Base-by-base conservation (phyloP, 2,113 vertebrate genomes). In the Sorex fumeus region DNA sequence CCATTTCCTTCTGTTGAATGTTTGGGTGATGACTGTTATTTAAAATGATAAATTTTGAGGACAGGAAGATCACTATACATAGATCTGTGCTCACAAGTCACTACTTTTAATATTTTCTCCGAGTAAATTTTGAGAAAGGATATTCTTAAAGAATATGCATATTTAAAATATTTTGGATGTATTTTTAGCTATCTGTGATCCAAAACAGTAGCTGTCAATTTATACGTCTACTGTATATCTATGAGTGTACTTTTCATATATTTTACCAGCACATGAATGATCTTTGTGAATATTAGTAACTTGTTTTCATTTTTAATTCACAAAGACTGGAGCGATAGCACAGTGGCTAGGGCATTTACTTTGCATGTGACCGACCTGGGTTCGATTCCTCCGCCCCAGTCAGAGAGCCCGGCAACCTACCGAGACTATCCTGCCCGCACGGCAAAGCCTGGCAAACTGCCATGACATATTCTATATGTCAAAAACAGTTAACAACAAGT, bases 271-370 rank as follows among this genome's bases (percentile, higher is more conserved):
- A 43, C 77, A 86, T 12, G 72, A 2, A 30, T 64, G 2, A 11
- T 69, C 15, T 85, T 57, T 66, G 43, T 82, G 70, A 95, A 27
- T 91, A 70, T 60, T 64, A 75, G 34, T 64, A 80, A 57, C 21
- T 60, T 71, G 43, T 60, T 90, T 80, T 87, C 30, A 77, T 94
- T 86, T 32, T 32, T n/a, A n/a, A n/a, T n/a, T n/a, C n/a, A n/a
- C n/a, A n/a, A n/a, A n/a, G n/a, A n/a, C n/a, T n/a, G n/a, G n/a
- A n/a, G n/a, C n/a, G n/a, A n/a, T n/a, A n/a, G n/a, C n/a, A n/a
- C n/a, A n/a, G n/a, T n/a, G n/a, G n/a, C n/a, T n/a, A n/a, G n/a
- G n/a, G n/a, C n/a, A n/a, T n/a, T n/a, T n/a, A n/a, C n/a, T n/a
- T n/a, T n/a, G n/a, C n/a, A n/a, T n/a, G n/a, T n/a, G n/a, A n/a